phyloP scores from a whole-genome alignment of 2,888 invertebrate genomes.

The Steinernema carpocapsae region DNA sequence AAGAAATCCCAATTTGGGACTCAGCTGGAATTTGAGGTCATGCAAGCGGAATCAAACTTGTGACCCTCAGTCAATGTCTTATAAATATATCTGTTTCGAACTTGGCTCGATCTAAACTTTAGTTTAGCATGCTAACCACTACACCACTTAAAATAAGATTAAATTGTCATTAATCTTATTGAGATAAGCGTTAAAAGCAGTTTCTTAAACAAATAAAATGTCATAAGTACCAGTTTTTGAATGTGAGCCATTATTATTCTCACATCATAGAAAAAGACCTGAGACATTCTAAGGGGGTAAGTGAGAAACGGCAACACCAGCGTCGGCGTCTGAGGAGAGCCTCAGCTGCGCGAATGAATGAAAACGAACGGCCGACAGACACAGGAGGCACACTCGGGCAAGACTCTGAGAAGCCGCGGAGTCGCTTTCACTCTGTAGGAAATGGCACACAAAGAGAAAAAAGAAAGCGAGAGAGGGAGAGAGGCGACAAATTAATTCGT shows the following conservation, averaged over 20 bases:
- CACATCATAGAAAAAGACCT: not conserved
- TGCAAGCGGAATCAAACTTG: too few species aligned
- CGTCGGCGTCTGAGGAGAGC: not conserved
- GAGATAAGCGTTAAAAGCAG: too few species aligned
- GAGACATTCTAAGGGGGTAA: not conserved
- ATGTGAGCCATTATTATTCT: constrained; percentile 14
- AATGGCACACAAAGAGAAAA: not conserved
- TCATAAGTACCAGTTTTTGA: too few species aligned
- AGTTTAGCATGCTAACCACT: too few species aligned
- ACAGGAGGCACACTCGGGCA: not conserved
- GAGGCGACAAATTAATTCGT: not conserved
- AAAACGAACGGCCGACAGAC: not conserved
- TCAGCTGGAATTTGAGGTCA: too few species aligned
- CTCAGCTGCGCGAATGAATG: constrained; percentile 23
- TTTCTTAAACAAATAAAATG: too few species aligned
- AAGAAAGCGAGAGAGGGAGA: not conserved
- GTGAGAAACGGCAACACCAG: not conserved
- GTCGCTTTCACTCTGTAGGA: not conserved
- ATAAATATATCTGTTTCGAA: too few species aligned
- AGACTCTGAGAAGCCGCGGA: not conserved
- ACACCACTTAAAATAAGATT: too few species aligned
- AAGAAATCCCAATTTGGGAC: too few species aligned
- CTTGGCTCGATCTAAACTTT: too few species aligned
- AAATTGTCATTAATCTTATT: too few species aligned
- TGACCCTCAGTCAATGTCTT: too few species aligned